Percentiles rank a stretch among this genome's conserved stretches.
Conservation (phyloP, 1,140 invertebrate genomes). For the Pinna nobilis region DNA sequence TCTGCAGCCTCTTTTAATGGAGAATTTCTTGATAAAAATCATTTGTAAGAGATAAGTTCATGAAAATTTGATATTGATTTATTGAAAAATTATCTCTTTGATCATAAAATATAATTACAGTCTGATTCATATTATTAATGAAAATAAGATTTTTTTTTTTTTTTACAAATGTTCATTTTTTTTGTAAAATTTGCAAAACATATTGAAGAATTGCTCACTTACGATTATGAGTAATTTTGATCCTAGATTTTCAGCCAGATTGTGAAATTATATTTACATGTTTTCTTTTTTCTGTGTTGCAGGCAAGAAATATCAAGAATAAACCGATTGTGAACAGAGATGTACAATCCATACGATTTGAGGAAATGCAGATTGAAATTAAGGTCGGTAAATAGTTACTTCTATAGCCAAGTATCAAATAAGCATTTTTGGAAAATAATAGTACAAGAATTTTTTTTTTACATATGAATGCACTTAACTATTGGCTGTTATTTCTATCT, state of each 20-base stretch:
- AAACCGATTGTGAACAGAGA: slow-evolving; percentile 94
- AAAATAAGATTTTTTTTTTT: no score
- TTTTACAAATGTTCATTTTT: no score
- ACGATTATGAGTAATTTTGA: no score
- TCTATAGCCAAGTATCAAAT: background rate
- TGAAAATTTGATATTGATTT: no score
- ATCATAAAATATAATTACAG: no score
- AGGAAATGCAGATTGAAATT: slow-evolving; percentile 75
- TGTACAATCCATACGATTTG: slow-evolving; percentile 78
- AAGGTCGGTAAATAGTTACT: slow-evolving; percentile 52
- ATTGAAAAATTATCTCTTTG: no score
- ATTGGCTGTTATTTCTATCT: background rate
- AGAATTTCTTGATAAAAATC: no score
- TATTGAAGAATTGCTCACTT: no score
- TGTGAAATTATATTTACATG: background rate
- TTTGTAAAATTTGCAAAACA: background rate
- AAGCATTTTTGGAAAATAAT: background rate
- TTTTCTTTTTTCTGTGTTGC: slow-evolving; percentile 66
- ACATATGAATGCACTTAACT: background rate
- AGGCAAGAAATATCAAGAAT: slow-evolving; percentile 76
- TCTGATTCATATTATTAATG: no score
- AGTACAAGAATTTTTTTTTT: background rate
- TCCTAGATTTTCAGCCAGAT: no score
- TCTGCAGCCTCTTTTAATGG: no score
- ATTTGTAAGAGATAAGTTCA: no score